phyloP scores from a whole-genome alignment of 2,888 invertebrate species.

The Trissoscelio sp. region DNA sequence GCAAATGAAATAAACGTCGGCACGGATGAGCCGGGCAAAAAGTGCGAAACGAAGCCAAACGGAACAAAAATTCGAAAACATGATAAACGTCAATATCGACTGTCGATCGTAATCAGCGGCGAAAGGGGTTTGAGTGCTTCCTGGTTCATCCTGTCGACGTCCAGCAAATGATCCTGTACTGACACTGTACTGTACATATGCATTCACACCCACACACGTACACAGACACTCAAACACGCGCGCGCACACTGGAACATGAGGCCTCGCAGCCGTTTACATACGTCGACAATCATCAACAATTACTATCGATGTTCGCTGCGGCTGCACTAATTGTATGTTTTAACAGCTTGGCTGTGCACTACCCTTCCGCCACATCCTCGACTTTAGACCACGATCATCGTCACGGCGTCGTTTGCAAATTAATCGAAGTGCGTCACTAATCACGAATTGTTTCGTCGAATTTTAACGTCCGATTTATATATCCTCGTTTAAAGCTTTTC shows the following conservation, averaged over 20 bases:
- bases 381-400: constrained; percentile 71
- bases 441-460: constrained; percentile 42
- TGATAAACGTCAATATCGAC: constrained; percentile 49
- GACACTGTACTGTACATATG: constrained; percentile 58
- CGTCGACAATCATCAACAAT: constrained; percentile 72
- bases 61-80: constrained; percentile 58
- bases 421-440: constrained; percentile 49
- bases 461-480: too few species aligned
- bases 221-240: constrained; percentile 28
- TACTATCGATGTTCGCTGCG: constrained; percentile 80
- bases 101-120: constrained; percentile 58
- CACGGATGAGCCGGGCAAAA: constrained; percentile 38
- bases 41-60: constrained; percentile 33
- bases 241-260: constrained; percentile 33
- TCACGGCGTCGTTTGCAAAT: constrained; percentile 59
- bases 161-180: constrained; percentile 66
- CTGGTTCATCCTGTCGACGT: constrained; percentile 58
- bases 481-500: too few species aligned
- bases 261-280: constrained; percentile 65
- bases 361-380: constrained; percentile 74
- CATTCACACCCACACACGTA: constrained; percentile 46
- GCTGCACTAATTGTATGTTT: constrained; percentile 81
- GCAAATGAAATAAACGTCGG: constrained; percentile 46
- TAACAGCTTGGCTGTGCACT: constrained; percentile 79
- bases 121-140: constrained; percentile 56